Evolutionary conservation across 2,797 vertebrate genomes (phyloP).

Genomic region (Halcyon leucocephala): DNA sequence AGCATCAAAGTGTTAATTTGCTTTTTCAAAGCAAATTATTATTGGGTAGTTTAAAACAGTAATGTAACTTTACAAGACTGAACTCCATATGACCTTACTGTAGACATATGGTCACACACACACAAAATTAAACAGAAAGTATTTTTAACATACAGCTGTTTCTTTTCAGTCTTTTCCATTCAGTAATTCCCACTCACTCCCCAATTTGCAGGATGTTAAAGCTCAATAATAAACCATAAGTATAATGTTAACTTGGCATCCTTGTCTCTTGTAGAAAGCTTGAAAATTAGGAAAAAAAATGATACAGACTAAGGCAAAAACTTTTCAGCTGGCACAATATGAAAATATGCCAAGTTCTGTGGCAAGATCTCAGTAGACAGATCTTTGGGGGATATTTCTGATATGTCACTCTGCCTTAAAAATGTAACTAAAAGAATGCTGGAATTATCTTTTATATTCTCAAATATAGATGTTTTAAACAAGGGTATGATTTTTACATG

Average conservation of each 20-base stretch:
- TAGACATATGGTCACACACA: constrained; percentile 5
- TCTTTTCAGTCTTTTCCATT: constrained; percentile 56
- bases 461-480: not conserved
- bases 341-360: not conserved
- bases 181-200: not conserved
- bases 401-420: not conserved
- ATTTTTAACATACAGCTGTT: constrained; percentile 65
- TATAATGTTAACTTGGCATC: not conserved
- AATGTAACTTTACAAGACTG: constrained; percentile 44
- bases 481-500: not conserved
- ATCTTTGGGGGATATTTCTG: not conserved
- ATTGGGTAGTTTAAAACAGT: constrained; percentile 59
- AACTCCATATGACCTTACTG: constrained; percentile 59
- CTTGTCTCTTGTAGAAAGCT: not conserved
- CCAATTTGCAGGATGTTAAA: not conserved
- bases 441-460: not conserved
- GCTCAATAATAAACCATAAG: constrained; percentile 17
- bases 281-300: not conserved
- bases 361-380: not conserved
- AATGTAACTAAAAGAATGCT: not conserved
- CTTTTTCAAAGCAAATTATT: constrained; percentile 31
- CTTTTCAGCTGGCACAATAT: not conserved
- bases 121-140: constrained; percentile 33
- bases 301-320: not conserved
- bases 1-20: constrained; percentile 56